phyloP scores from a whole-genome alignment of 2,888 invertebrate species.

The Eristalis intricaria region DNA sequence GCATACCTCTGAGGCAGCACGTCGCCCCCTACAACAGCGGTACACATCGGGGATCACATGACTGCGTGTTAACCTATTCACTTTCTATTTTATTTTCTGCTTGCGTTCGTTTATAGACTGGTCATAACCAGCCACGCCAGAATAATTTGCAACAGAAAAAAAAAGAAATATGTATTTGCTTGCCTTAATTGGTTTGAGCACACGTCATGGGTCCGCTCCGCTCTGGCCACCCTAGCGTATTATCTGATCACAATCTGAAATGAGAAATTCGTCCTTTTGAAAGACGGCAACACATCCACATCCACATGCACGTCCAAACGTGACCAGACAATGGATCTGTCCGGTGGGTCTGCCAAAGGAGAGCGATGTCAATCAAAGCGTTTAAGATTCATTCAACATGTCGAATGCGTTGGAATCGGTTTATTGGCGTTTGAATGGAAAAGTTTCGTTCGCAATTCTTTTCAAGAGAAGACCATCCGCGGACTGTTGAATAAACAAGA shows the following conservation, averaged over 20 bases:
- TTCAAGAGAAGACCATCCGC: neutral
- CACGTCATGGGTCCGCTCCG: neutral
- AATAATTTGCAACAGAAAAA: slow-evolving; percentile 36
- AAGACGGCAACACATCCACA: neutral
- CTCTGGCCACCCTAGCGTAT: neutral
- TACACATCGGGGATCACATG: slow-evolving; percentile 48
- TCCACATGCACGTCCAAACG: neutral
- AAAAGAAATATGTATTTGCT: neutral
- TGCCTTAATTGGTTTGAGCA: neutral
- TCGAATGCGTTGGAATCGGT: slow-evolving; percentile 23
- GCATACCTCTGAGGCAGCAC: slow-evolving; percentile 43
- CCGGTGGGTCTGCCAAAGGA: neutral
- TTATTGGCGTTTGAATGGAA: neutral
- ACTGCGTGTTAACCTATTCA: slow-evolving; percentile 38
- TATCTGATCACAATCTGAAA: neutral
- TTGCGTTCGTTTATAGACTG: slow-evolving; percentile 11
- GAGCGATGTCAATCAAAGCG: neutral
- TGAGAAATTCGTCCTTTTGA: neutral
- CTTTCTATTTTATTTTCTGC: slow-evolving; percentile 55
- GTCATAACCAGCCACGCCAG: slow-evolving; percentile 23
- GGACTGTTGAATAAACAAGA: neutral
- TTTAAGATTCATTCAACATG: slow-evolving; percentile 44
- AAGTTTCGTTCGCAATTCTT: neutral
- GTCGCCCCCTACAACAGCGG: slow-evolving; percentile 43
- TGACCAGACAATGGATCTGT: neutral